These are phyloP conservation scores for Cydia amplana DNA, from an alignment of 1,140 invertebrate genomes.

Conservation along the genomic window DNA sequence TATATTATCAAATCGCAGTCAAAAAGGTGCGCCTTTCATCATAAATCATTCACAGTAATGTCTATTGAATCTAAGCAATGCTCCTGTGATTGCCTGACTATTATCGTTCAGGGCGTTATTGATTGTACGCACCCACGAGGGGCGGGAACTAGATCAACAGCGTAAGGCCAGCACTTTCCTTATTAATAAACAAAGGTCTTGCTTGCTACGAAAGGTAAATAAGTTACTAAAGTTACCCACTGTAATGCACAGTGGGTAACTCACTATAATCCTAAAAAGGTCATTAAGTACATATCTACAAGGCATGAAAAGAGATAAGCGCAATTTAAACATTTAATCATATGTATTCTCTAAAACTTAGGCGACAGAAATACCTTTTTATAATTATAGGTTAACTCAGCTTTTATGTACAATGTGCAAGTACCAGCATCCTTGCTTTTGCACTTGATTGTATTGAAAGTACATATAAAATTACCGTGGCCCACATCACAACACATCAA, in stretches of 20 bases:
- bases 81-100: conserved; percentile 34
- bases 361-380: no score
- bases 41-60: not conserved
- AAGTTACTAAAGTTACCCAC: no score
- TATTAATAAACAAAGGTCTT: not conserved
- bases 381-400: no score
- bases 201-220: no score
- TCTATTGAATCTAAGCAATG: not conserved
- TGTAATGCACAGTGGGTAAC: no score
- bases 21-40: not conserved
- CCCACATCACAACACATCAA: not conserved
- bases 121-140: conserved; percentile 47
- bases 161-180: not conserved
- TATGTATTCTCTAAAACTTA: no score
- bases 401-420: not conserved
- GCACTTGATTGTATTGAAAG: not conserved
- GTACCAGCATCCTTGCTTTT: not conserved
- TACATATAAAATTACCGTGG: not conserved
- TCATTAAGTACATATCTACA: no score
- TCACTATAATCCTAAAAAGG: no score
- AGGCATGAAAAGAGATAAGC: no score
- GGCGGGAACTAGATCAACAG: conserved; percentile 32
- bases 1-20: not conserved
- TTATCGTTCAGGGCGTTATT: conserved; percentile 63
- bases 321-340: no score